Conservation (phyloP, 2,113 vertebrate species). For the Suricata suricatta region DNA sequence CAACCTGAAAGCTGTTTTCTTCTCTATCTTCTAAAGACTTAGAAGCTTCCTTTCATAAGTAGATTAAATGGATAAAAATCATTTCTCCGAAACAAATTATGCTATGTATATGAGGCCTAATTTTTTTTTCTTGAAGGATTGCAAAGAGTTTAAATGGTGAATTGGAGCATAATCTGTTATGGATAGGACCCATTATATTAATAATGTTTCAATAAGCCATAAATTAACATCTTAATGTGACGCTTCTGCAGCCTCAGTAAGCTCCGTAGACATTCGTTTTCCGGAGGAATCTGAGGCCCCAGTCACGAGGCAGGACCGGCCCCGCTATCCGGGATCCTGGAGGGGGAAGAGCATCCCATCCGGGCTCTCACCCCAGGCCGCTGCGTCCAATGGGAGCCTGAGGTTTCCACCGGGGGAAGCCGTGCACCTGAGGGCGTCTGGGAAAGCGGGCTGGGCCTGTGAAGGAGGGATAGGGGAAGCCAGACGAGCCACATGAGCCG, state of each 20-base stretch:
- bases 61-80: neutral
- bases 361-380: neutral
- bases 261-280: neutral
- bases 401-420: neutral
- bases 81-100: neutral
- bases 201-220: neutral
- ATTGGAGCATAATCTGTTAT: neutral
- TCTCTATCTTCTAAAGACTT: neutral
- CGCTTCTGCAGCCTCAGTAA: neutral
- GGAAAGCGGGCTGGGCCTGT: neutral
- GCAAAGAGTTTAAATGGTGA: neutral
- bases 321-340: neutral
- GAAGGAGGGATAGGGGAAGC: neutral
- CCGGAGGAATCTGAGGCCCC: neutral
- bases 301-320: neutral
- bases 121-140: neutral
- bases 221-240: neutral
- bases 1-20: neutral
- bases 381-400: neutral
- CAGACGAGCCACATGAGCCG: neutral
- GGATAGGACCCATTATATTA: neutral
- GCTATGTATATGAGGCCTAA: neutral
- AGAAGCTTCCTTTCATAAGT: neutral
- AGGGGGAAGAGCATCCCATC: rapidly evolving
- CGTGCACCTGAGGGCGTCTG: neutral